phyloP scores from a whole-genome alignment of 2,797 vertebrate species.

The Adrianichthys oophorus region DNA sequence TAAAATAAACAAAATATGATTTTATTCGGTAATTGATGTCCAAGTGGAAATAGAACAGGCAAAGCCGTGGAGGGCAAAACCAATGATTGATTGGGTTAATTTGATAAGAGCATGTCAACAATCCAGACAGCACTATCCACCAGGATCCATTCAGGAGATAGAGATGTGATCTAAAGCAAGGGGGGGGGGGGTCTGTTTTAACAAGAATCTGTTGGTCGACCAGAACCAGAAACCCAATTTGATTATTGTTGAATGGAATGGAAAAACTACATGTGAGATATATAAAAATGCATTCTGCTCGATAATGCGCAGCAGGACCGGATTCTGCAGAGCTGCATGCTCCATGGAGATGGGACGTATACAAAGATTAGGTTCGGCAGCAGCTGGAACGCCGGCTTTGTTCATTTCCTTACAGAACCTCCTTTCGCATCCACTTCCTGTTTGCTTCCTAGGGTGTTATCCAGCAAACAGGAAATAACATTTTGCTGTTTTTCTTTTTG shows the following conservation, averaged over 20 bases:
- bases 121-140: background rate
- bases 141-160: background rate
- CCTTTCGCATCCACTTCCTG: constrained; percentile 38
- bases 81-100: too few relatives aligned
- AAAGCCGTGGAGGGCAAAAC: too few relatives aligned
- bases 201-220: background rate
- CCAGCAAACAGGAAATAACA: constrained; percentile 33
- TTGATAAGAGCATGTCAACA: too few relatives aligned
- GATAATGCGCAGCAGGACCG: too few relatives aligned
- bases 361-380: too few relatives aligned
- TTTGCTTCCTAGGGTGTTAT: constrained; percentile 43
- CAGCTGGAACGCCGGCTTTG: constrained; percentile 7
- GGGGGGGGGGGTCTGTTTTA: background rate
- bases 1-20: too few relatives aligned
- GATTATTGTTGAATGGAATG: constrained; percentile 41
- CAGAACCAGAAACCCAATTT: constrained; percentile 30
- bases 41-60: too few relatives aligned
- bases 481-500: background rate
- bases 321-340: constrained; percentile 9
- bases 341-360: too few relatives aligned
- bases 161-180: background rate
- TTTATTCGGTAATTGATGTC: too few relatives aligned
- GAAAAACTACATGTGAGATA: background rate
- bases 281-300: too few relatives aligned
- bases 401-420: constrained; percentile 57